These are phyloP conservation scores for Oscheius sp. DNA, from an alignment of 2,888 invertebrate species.

Conservation along the genomic window DNA sequence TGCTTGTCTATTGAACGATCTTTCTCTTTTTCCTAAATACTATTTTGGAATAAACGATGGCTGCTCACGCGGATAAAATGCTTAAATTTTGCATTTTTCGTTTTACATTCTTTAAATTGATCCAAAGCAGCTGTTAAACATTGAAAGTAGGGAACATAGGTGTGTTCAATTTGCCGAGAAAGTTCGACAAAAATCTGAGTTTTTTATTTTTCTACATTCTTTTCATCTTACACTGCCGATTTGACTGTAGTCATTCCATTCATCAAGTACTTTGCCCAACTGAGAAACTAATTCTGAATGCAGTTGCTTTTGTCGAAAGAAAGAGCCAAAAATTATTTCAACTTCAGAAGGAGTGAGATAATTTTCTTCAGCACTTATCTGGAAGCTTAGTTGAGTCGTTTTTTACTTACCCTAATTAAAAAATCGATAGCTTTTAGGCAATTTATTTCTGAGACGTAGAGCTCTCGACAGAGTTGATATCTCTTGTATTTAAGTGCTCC, in stretches of 20 bases:
- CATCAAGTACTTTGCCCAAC: constrained; percentile 27
- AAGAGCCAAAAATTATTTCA: constrained; percentile 27
- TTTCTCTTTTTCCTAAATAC: constrained; percentile 24
- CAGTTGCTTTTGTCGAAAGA: constrained; percentile 9
- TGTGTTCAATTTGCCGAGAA: constrained; percentile 5
- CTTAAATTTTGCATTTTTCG: constrained; percentile 14
- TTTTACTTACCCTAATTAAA: constrained; percentile 18
- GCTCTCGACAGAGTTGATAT: constrained; percentile 29
- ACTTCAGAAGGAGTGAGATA: neutral
- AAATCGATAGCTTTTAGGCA: constrained; percentile 31
- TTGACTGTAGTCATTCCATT: constrained; percentile 30
- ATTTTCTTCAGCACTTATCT: constrained; percentile 30
- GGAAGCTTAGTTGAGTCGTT: neutral
- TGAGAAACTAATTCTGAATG: constrained; percentile 26
- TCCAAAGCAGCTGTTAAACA: constrained; percentile 20
- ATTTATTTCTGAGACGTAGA: constrained; percentile 28
- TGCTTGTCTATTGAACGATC: constrained; percentile 32
- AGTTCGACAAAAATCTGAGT: constrained; percentile 29
- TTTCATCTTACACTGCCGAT: constrained; percentile 29
- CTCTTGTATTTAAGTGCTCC: constrained; percentile 27
- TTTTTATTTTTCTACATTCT: neutral
- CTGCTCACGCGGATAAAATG: constrained; percentile 8
- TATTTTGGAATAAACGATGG: neutral
- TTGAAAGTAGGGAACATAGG: constrained; percentile 30
- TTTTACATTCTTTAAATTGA: constrained; percentile 29